These are phyloP conservation scores for Platysternon megacephalum DNA, from an alignment of 2,113 vertebrate species.

Conservation along the genomic window DNA sequence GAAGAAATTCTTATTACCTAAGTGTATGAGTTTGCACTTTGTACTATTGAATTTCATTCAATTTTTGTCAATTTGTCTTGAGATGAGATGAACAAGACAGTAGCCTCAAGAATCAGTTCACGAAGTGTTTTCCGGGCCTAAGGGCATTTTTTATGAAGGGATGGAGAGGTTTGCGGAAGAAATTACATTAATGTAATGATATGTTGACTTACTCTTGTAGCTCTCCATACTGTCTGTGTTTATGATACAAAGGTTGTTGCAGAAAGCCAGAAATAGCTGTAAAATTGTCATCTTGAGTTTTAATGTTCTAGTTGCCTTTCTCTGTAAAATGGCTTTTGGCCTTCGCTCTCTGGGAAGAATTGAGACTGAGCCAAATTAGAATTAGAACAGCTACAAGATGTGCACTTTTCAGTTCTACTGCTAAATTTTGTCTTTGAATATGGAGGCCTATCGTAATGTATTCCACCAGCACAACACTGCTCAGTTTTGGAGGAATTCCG, in stretches of 20 bases:
- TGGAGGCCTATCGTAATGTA: background rate
- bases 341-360: slow-evolving; percentile 23
- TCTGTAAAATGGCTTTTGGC: slow-evolving; percentile 66
- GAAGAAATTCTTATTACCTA: background rate
- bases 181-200: accelerated
- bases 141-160: background rate
- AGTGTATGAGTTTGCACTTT: background rate
- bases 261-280: slow-evolving; percentile 71
- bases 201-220: slow-evolving; percentile 18
- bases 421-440: slow-evolving; percentile 24
- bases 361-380: slow-evolving; percentile 43
- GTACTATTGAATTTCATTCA: background rate
- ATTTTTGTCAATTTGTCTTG: background rate
- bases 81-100: background rate
- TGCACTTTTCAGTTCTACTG: background rate
- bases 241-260: slow-evolving; percentile 44
- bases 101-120: background rate
- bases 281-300: slow-evolving; percentile 68
- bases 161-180: background rate
- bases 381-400: slow-evolving; percentile 50
- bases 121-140: background rate
- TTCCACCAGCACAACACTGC: background rate
- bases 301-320: slow-evolving; percentile 36
- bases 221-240: slow-evolving; percentile 39
- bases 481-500: slow-evolving; percentile 4